phyloP scores from a whole-genome alignment of 2,113 vertebrate species.

The Hippocampus comes region DNA sequence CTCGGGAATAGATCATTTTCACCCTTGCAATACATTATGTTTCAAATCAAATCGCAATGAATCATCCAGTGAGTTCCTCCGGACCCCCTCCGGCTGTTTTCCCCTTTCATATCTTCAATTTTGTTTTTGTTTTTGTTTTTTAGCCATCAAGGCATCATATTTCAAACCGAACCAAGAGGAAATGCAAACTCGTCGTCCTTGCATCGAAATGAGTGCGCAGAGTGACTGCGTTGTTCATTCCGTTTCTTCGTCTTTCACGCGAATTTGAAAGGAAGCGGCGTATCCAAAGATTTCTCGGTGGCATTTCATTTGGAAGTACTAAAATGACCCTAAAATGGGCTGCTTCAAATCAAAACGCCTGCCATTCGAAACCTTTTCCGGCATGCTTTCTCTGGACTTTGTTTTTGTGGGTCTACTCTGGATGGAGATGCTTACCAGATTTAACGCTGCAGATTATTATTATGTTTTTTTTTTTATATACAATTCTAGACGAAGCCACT shows the following conservation, averaged over 20 bases:
- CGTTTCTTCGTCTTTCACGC: neutral
- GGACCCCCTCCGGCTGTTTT: slow-evolving; percentile 26
- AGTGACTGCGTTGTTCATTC: neutral
- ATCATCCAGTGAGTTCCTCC: slow-evolving; percentile 19
- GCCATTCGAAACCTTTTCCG: too few relatives aligned
- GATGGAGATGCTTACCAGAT: too few relatives aligned
- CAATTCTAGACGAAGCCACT: too few relatives aligned
- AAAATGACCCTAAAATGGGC: too few relatives aligned
- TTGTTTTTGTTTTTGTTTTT: neutral
- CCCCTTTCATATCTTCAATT: slow-evolving; percentile 26
- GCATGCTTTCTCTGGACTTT: too few relatives aligned
- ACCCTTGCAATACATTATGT: slow-evolving; percentile 32
- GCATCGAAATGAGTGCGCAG: neutral
- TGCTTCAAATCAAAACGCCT: too few relatives aligned
- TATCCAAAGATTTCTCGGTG: too few relatives aligned
- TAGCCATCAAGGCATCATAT: slow-evolving; percentile 1
- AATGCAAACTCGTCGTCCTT: neutral
- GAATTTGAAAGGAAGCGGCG: neutral
- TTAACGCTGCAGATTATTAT: too few relatives aligned
- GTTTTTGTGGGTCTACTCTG: too few relatives aligned
- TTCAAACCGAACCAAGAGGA: neutral
- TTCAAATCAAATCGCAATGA: slow-evolving; percentile 55
- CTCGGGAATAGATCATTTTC: slow-evolving; percentile 44
- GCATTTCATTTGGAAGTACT: too few relatives aligned
- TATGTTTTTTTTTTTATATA: too few relatives aligned